phyloP scores from a whole-genome alignment of 2,113 vertebrate genomes.

The Tetraodon nigroviridis region DNA sequence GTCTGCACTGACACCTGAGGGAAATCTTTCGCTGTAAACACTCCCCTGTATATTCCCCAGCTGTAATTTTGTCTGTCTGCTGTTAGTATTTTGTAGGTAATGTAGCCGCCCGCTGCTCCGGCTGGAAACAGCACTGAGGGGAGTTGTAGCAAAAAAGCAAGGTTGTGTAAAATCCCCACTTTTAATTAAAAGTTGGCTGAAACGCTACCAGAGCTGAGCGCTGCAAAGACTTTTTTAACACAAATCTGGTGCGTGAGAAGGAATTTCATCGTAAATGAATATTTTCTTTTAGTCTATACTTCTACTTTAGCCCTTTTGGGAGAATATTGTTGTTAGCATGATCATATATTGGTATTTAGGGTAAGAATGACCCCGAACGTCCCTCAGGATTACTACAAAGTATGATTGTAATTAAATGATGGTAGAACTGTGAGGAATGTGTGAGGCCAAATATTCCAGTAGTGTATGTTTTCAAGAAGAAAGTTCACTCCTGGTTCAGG shows the following conservation, averaged over 20 bases:
- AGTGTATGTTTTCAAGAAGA: too few species aligned
- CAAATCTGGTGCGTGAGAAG: too few species aligned
- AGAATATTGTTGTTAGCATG: too few species aligned
- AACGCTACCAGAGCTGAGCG: neutral
- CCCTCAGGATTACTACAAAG: too few species aligned
- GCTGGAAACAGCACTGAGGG: neutral
- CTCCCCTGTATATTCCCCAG: neutral
- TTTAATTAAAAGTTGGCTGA: neutral
- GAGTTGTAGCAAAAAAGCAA: neutral
- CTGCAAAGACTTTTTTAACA: neutral
- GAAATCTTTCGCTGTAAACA: neutral
- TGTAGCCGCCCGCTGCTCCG: neutral
- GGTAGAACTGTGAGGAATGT: too few species aligned
- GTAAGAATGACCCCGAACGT: too few species aligned
- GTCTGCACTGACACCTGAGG: neutral
- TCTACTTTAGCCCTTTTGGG: neutral
- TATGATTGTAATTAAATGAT: too few species aligned
- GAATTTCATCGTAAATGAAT: neutral
- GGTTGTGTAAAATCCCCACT: neutral
- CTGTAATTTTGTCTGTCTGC: neutral
- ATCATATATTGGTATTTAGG: too few species aligned
- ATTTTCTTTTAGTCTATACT: neutral
- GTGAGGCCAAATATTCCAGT: too few species aligned
- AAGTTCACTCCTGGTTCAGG: too few species aligned
- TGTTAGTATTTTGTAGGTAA: neutral